Conservation (phyloP, 2,888 invertebrate species). For the Danaus chrysippus region DNA sequence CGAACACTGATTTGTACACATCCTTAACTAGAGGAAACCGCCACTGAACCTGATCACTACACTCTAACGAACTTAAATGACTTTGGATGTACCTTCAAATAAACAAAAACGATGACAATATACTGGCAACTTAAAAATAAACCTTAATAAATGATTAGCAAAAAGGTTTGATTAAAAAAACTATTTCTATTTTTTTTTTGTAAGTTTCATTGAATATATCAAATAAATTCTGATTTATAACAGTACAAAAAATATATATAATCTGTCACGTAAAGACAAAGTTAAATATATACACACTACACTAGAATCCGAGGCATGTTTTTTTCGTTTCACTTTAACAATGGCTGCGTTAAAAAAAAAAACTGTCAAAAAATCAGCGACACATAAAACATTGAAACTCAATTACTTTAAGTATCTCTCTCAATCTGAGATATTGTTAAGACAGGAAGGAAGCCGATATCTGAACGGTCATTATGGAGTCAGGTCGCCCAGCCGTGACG, state of each 20-base stretch:
- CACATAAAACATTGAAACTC: constrained; percentile 35
- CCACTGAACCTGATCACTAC: constrained; percentile 17
- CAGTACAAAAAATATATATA: no score
- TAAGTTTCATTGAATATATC: no score
- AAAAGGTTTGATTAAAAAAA: no score
- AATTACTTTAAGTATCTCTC: constrained; percentile 36
- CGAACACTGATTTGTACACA: constrained; percentile 37
- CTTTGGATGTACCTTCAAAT: not conserved
- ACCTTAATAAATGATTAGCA: no score
- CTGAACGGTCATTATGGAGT: constrained; percentile 58
- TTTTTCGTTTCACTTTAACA: no score
- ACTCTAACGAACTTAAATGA: constrained; percentile 8
- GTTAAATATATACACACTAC: no score
- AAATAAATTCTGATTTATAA: no score
- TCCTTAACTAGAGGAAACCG: constrained; percentile 38
- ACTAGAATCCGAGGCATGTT: no score
- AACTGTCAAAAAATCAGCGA: constrained; percentile 10
- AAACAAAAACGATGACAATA: no score
- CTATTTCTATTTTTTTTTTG: no score
- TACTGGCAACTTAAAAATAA: no score
- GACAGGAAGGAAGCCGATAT: constrained; percentile 66
- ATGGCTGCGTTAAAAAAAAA: not conserved
- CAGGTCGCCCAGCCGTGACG: constrained; percentile 40
- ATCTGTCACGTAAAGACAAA: no score
- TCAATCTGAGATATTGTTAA: constrained; percentile 38